Percentiles rank a stretch among this genome's conserved stretches.
Conservation (phyloP, 1,140 invertebrate genomes). For the Phocides pigmalion region DNA sequence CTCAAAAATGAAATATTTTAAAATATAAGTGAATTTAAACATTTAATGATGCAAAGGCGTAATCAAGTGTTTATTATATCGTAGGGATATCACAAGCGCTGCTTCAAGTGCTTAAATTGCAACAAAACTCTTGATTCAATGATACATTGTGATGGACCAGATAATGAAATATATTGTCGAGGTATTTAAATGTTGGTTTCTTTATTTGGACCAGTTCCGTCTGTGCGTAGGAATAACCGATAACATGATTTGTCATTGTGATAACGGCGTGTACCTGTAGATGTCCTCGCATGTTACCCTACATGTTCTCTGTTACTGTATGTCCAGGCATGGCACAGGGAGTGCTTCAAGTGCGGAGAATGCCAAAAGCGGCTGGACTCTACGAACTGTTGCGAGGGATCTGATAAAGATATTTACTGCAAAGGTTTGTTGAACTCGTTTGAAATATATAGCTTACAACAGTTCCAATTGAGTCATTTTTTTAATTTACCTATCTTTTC, state of each 20-base stretch:
- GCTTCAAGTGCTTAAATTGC: slow-evolving; percentile 96
- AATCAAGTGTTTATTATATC: slow-evolving; percentile 52
- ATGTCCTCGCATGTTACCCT: slow-evolving; percentile 60
- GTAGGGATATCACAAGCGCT: slow-evolving; percentile 94
- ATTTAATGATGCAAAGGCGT: slow-evolving; percentile 24
- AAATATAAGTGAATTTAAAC: too few relatives aligned
- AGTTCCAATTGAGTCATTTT: slow-evolving; percentile 1
- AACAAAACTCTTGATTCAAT: slow-evolving; percentile 96
- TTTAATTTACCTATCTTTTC: slow-evolving; percentile 6
- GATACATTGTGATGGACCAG: slow-evolving; percentile 96
- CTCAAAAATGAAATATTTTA: too few relatives aligned
- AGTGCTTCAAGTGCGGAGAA: slow-evolving; percentile 97
- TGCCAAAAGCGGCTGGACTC: slow-evolving; percentile 98
- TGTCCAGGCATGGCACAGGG: slow-evolving; percentile 93
- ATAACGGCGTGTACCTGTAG: slow-evolving; percentile 58
- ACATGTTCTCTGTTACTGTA: slow-evolving; percentile 65
- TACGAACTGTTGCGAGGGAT: slow-evolving; percentile 96
- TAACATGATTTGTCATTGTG: slow-evolving; percentile 65
- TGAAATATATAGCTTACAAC: not conserved
- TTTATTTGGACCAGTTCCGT: slow-evolving; percentile 31
- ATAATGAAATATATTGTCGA: slow-evolving; percentile 96
- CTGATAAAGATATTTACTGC: slow-evolving; percentile 99
- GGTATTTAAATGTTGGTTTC: slow-evolving; percentile 85
- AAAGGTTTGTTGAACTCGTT: slow-evolving; percentile 89
- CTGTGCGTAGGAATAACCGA: slow-evolving; percentile 44